Conservation (phyloP, 2,797 vertebrate genomes). For the Carcharodon carcharias region DNA sequence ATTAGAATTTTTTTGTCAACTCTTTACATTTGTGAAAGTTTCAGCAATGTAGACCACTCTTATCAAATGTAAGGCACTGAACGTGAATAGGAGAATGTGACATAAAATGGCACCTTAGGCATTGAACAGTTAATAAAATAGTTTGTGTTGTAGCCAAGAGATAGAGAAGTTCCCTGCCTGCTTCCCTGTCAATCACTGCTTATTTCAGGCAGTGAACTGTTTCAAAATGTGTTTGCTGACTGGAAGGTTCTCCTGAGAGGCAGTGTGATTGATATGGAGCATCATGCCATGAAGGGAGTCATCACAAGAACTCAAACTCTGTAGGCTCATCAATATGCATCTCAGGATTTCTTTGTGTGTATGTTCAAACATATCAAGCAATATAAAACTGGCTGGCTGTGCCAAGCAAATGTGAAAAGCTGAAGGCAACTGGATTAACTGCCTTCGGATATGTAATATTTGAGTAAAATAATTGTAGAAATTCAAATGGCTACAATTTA, state of each 20-base stretch:
- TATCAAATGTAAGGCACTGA: background rate
- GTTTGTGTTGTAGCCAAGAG: background rate
- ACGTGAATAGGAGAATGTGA: background rate
- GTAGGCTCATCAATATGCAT: background rate
- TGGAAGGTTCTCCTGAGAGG: background rate
- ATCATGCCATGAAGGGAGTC: background rate
- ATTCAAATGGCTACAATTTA: background rate
- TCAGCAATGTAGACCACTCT: background rate
- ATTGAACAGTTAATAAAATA: constrained; percentile 2
- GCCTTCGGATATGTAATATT: background rate
- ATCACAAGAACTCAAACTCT: background rate
- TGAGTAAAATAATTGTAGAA: background rate
- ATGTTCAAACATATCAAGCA: background rate
- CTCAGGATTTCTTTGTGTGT: constrained; percentile 6
- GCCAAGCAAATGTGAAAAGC: background rate
- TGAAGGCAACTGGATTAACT: background rate
- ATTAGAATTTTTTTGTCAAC: background rate
- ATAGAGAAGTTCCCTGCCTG: background rate
- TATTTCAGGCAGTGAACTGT: background rate
- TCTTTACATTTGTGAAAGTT: background rate
- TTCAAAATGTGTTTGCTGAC: background rate
- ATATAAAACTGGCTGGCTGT: background rate
- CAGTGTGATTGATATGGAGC: background rate
- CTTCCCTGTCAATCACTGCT: background rate
- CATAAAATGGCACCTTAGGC: background rate